Base-by-base conservation (phyloP, 2,888 invertebrate genomes). In the Macaria notata region DNA sequence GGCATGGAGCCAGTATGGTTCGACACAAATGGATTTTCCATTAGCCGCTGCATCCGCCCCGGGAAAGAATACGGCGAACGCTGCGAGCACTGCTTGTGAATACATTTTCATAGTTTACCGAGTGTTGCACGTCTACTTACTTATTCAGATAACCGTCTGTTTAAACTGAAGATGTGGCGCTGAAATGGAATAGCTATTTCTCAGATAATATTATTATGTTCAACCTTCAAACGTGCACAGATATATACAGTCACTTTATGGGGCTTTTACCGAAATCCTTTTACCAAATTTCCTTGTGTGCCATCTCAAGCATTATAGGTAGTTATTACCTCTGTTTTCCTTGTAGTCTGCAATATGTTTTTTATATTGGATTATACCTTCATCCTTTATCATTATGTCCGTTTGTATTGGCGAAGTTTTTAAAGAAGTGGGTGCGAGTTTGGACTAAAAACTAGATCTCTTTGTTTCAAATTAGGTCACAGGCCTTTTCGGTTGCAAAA, bases 1-100 rank as follows among this genome's bases (percentile, higher is more conserved):
- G 19, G 19, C 19, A 69, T 65, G 71, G 64, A 64, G 60, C 70
- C 65, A 66, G 71, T 65, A 62, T 69, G 69, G 71, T 72, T 72
- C 69, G 66, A 68, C 69, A 77, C 79, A 83, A 83, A 83, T 83
- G 77, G 79, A 76, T 78, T 83, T 81, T 78, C 79, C 76, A 83
- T 84, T 79, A 77, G 75, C 73, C 71, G 65, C 68, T 69, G 71
- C 73, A 69, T 71, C 65, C 65, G 66, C 66, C 56, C 59, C 70
- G 64, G 66, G 67, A 70, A 73, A 72, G 73, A 75, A 75, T 69
- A 68, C 65, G 59, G 57, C 51, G 60, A 44, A 36, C 54, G 53
- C 61, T 56, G 49, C 63, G 66, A 62, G 68, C 62, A 60, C 59
- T 64, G 65, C 65, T 59, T 68, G 64, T 69, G 70, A 72, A 77